These are phyloP conservation scores for Rhabdophis nuchalis DNA, from an alignment of 2,797 vertebrate genomes.

Conservation along the genomic window DNA sequence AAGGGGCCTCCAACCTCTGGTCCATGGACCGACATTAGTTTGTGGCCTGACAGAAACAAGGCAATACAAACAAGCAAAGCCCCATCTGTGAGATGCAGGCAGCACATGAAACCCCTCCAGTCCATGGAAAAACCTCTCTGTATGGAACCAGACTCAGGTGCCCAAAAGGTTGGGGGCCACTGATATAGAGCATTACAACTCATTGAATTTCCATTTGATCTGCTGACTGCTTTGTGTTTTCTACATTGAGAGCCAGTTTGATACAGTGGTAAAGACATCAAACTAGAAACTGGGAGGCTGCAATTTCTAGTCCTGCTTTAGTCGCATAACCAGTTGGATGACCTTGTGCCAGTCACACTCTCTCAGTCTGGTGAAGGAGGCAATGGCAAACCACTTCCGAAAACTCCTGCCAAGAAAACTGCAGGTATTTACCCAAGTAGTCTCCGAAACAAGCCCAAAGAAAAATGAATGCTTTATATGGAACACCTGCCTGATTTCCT, in stretches of 20 bases:
- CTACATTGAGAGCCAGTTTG: neutral
- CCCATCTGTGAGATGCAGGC: no score
- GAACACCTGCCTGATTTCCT: neutral
- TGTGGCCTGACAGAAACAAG: no score
- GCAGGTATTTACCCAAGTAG: neutral
- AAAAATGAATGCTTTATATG: neutral
- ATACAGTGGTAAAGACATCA: neutral
- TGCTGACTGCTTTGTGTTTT: neutral
- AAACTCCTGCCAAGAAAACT: neutral
- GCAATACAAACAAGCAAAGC: no score
- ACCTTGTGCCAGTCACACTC: neutral
- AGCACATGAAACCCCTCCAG: no score
- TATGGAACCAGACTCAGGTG: no score
- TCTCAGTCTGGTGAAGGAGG: neutral
- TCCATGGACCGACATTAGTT: no score
- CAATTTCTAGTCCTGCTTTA: neutral
- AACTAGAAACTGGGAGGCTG: neutral
- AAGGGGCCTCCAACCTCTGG: accelerated
- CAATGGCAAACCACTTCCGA: neutral
- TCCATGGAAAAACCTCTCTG: no score
- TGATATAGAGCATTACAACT: neutral
- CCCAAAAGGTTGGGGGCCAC: no score
- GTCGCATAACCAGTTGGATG: neutral
- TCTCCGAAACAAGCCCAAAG: neutral
- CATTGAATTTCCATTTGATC: neutral